Evolutionary conservation across 2,113 vertebrate genomes (phyloP), one percentile per base, ranked within the genome.

Genomic region (Shinisaurus crocodilurus): DNA sequence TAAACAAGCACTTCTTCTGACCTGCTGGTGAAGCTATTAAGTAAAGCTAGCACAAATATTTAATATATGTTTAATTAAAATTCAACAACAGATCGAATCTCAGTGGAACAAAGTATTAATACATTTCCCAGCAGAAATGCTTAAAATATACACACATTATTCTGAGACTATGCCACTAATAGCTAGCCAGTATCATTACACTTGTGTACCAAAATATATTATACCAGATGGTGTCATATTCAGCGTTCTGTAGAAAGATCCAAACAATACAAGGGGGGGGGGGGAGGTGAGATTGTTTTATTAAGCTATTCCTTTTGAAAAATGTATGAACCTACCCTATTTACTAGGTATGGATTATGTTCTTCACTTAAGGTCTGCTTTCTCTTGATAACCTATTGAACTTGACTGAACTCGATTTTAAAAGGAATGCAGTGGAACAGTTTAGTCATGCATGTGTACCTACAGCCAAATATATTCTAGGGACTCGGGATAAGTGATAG

Each of bases 181-280:
- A 88, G 48, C 18, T 82, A 9, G 48, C 48, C 75, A 75, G 1
- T 87, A 90, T 12, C 43, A 89, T 67, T 94, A 95, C 23, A 54
- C 88, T 90, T 86, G 67, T 90, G 10, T 82, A 5, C 76, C 86
- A 89, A 80, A 90, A 85, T 94, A 81, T 40, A 87, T 85, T 37
- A 40, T 85, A 48, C 72, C 82, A 92, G 63, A 9, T 88, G 77
- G 23, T 85, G 25, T 74, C 27, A 27, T 81, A 77, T 82, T 90
- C 63, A 34, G 54, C 75, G 18, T 74, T n/a, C 75, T 82, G 0
- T 20, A 25, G 72, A 90, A 90, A 87, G 50, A 82, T 74, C 6
- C 34, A 57, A 1, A 91, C 63, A n/a, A 37, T 50, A 43, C 45
- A 90, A 15, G 18, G 13, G 27, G 29, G 45, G 65, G 76, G 15